Evolutionary conservation across 2,797 vertebrate genomes (phyloP).

Genomic region (Sebastes hubbsi): DNA sequence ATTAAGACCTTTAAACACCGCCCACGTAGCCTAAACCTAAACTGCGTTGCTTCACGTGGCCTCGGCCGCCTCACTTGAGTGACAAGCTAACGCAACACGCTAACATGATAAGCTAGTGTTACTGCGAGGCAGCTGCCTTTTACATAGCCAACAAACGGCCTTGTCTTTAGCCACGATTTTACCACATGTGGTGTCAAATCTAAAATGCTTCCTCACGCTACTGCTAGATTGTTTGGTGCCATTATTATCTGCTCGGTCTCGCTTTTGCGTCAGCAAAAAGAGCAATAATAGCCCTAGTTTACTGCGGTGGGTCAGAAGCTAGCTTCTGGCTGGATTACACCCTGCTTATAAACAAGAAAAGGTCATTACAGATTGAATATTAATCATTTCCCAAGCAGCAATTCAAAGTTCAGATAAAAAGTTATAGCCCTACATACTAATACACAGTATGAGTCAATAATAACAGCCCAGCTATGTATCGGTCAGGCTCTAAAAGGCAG

Average conservation of each 20-base stretch:
- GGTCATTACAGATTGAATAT: background rate
- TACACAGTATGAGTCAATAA: background rate
- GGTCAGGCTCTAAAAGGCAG: constrained; percentile 17
- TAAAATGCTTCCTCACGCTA: background rate
- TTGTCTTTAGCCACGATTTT: background rate
- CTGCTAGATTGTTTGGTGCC: background rate
- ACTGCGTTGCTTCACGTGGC: background rate
- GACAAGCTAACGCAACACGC: background rate
- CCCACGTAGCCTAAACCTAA: background rate
- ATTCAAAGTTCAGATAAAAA: background rate
- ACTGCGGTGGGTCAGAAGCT: background rate
- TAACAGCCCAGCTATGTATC: background rate
- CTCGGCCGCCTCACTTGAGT: background rate
- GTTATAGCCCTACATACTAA: background rate
- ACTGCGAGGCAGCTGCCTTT: background rate
- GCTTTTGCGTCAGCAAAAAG: background rate
- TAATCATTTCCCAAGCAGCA: background rate
- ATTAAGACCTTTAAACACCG: background rate
- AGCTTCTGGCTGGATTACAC: background rate
- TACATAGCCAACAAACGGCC: background rate
- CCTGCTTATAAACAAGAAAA: background rate
- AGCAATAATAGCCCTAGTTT: background rate
- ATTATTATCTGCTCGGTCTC: background rate
- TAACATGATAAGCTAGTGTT: background rate
- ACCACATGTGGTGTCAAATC: background rate